phyloP scores from a whole-genome alignment of 1,140 invertebrate species.

The Dermatophagoides farinae region DNA sequence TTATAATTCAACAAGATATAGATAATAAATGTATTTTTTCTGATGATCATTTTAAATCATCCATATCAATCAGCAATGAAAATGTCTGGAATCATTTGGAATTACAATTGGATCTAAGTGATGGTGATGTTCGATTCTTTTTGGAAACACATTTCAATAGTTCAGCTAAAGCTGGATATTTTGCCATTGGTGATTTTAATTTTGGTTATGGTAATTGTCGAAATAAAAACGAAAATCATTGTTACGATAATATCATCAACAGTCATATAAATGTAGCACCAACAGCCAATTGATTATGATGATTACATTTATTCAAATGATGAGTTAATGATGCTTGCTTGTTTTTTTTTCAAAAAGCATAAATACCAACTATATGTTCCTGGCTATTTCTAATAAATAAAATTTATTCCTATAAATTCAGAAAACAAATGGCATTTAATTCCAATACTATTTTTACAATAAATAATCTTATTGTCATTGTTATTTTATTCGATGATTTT shows the following conservation, averaged over 20 bases:
- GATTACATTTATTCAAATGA: too few relatives aligned
- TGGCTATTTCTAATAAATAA: too few relatives aligned
- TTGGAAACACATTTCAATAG: background rate
- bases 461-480: too few relatives aligned
- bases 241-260: background rate
- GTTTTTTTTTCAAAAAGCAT: too few relatives aligned
- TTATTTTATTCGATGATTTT: too few relatives aligned
- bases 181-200: background rate
- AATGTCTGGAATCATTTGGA: background rate
- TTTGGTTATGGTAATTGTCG: background rate
- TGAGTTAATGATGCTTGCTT: too few relatives aligned
- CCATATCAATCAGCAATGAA: background rate
- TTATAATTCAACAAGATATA: constrained; percentile 1
- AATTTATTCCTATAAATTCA: too few relatives aligned
- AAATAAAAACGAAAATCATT: background rate
- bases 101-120: background rate
- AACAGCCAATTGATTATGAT: background rate
- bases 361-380: too few relatives aligned
- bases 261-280: background rate
- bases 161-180: background rate
- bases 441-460: too few relatives aligned
- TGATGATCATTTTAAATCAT: background rate
- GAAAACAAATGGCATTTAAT: too few relatives aligned
- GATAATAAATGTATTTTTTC: constrained; percentile 1
- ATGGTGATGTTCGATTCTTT: background rate